Evolutionary conservation across 2,113 vertebrate species (phyloP).

Genomic region (Diphyllodes magnificus): DNA sequence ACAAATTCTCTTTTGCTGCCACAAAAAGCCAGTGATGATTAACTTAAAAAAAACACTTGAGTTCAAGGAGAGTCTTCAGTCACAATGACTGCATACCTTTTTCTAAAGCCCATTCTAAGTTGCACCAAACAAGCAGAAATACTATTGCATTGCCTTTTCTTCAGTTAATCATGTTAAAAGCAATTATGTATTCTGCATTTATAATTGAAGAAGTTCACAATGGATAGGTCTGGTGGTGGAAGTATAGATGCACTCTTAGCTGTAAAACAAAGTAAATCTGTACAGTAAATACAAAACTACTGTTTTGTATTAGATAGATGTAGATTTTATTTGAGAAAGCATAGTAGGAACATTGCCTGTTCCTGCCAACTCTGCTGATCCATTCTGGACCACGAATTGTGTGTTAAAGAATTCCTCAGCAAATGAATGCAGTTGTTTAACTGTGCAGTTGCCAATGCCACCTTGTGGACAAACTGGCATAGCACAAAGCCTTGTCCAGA

Average conservation of each 20-base stretch:
- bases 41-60: background rate
- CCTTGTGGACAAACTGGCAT: conserved; percentile 18
- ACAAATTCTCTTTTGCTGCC: background rate
- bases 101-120: background rate
- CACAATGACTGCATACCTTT: background rate
- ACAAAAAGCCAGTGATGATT: background rate
- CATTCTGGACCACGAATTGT: background rate
- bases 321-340: background rate
- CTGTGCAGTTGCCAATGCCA: conserved; percentile 20
- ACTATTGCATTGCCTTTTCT: background rate
- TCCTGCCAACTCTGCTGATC: background rate
- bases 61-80: background rate
- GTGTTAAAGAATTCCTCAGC: background rate
- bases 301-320: background rate
- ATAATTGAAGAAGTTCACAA: background rate
- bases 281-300: background rate
- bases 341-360: background rate
- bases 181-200: background rate
- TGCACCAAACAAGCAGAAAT: background rate
- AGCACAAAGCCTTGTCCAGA: background rate
- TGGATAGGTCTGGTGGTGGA: background rate
- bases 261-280: background rate
- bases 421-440: background rate
- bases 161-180: background rate
- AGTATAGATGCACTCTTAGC: background rate